Base-by-base conservation (phyloP, 2,888 invertebrate genomes). In the Rambutsinella grinnellia region DNA sequence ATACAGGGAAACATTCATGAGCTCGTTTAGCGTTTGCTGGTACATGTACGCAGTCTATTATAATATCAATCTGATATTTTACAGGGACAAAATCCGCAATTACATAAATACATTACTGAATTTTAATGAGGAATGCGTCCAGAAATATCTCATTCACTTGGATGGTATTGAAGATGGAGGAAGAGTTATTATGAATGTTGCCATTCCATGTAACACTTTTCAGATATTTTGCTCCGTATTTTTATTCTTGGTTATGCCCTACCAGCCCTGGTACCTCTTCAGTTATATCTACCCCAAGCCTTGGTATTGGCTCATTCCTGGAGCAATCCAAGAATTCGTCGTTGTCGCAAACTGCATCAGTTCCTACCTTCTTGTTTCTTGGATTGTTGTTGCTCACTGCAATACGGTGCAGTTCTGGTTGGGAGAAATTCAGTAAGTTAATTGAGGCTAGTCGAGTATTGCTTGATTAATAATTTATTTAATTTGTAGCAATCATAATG, bases 291-390 rank as follows among this genome's bases (percentile, higher is more conserved):
- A 70, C 36, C 36, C 53, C 0, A 53, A 78, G 2, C 72, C 72
- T 0, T 72, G 75, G 78, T 78, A 70, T n/a, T 78, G 23, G 26
- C 61, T 58, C 0, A 75, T 78, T 44, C 78, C 78, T 15, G 78
- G 78, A 23, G 74, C 75, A n/a, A n/a, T 77, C 6, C 72, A 78
- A 47, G 78, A 78, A 58, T 68, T 58, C n/a, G 19, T 68, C 1
- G n/a, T 74, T 5, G 63, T 68, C 5, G 78, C 68, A 2, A 62
- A 78, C 21, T 47, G 57, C 0, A 56, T 74, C 2, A 53, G 68
- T n/a, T 36, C 26, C 8, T 72, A 57, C 51, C 2, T 72, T 27
- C 27, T 78, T 3, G 17, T 56, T 6, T 26, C 23, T 1, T 78
- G 78, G 72, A n/a, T 72, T 2, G 17, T 58, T 8, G 46, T 68